phyloP scores from a whole-genome alignment of 2,113 vertebrate genomes.

The Oreochromis aureus region DNA sequence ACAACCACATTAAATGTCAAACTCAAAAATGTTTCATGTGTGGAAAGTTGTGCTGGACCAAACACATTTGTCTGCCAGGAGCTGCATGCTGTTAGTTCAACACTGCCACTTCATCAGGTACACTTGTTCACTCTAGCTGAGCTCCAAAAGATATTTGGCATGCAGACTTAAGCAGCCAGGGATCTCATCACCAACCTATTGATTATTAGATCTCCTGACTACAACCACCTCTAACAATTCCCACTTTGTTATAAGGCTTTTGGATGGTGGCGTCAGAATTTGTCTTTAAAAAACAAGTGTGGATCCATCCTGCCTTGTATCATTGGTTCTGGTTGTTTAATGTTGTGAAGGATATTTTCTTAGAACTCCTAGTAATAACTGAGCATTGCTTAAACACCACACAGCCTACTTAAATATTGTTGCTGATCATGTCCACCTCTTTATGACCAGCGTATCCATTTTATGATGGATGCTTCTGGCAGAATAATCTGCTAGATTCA shows the following conservation, averaged over 20 bases:
- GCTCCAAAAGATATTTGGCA: rapidly evolving
- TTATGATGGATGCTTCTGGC: neutral
- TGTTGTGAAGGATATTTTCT: rapidly evolving
- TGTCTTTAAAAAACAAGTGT: neutral
- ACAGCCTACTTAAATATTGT: neutral
- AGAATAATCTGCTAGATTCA: neutral
- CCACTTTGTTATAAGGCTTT: rapidly evolving
- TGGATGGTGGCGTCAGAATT: rapidly evolving
- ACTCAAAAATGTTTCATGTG: neutral
- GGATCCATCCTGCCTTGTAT: neutral
- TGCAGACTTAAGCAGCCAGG: rapidly evolving
- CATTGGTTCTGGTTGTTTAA: neutral
- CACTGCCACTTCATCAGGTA: neutral
- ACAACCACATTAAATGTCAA: neutral
- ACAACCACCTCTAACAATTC: neutral
- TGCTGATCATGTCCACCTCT: rapidly evolving
- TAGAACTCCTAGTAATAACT: neutral
- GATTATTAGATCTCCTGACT: neutral
- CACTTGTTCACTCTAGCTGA: neutral
- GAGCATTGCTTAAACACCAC: neutral
- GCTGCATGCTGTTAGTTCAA: neutral
- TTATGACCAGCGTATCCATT: neutral
- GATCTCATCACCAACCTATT: neutral
- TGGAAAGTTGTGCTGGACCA: rapidly evolving
- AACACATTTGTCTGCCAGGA: neutral